Base-by-base conservation (phyloP, 1,140 invertebrate genomes). In the Phymorhynchus buccinoides region DNA sequence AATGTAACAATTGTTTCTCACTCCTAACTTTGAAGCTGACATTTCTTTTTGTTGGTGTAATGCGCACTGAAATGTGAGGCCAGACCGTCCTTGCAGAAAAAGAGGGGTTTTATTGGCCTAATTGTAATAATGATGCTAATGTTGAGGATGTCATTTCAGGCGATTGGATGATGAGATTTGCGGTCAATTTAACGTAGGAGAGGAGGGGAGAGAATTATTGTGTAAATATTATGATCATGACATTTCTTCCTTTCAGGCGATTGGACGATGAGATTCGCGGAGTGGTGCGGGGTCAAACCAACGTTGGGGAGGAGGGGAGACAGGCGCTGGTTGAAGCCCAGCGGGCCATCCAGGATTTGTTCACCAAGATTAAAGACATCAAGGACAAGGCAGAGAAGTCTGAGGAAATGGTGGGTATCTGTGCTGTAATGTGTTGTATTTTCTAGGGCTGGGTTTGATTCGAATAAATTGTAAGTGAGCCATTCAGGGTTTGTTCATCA, bases 341-440 rank as follows among this genome's bases (percentile, higher is more conserved):
- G 89, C 95, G 95, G 89, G 96, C 98, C 3, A 99, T 99, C 84
- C 95, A 95, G 87, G 96, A 98, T 88, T 93, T 99, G 12, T 98
- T 98, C 90, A 93, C 96, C 66, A 97, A 98, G 91, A 98, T 99
- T n/a, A 96, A 96, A 87, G 97, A 98, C 88, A 98, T 99, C 35
- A 97, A 98, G 94, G 95, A 96, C 62, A 96, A 97, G 89, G 98
- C 99, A 0, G 98, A 99, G 91, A 96, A 97, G 89, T 99, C 98
- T 0, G 99, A 99, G 93, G 96, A 97, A 92, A 98, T 97, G 94
- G 98, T 94, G 88, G 85, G 80, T 68, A 48, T 7, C 62, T 27
- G 7, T 66, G 16, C 62, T 66, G 62, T 27, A 30, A 6, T 12
- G 62, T 66, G 4, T 66, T 73, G 68, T 73, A 37, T 12, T 73